A percentile compares a stretch with the other conserved stretches of the same genome.
Conservation (phyloP, 2,888 invertebrate species). For the Lobophora halterata region DNA sequence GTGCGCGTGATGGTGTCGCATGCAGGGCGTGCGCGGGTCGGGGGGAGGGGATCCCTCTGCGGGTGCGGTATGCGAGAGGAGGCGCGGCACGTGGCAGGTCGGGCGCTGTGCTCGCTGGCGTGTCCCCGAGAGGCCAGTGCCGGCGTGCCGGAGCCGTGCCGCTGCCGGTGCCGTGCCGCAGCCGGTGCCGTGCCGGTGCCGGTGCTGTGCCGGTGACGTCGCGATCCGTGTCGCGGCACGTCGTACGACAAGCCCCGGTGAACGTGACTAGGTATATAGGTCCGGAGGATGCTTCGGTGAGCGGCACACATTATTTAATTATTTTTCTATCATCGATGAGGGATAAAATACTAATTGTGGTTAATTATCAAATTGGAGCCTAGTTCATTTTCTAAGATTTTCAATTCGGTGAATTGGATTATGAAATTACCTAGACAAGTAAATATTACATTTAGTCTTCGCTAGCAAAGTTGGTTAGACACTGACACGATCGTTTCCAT, state of each 20-base stretch:
- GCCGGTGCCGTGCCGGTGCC: constrained; percentile 20
- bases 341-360: too few species aligned
- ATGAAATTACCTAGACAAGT: too few species aligned
- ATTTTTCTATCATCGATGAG: constrained; percentile 54
- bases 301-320: constrained; percentile 44
- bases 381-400: too few species aligned
- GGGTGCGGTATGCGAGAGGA: constrained; percentile 26
- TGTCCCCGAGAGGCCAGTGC: constrained; percentile 27
- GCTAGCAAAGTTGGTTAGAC: too few species aligned
- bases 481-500: too few species aligned
- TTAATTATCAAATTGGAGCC: too few species aligned
- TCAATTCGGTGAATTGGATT: too few species aligned
- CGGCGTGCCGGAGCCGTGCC: constrained; percentile 23
- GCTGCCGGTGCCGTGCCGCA: constrained; percentile 26
- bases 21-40: constrained; percentile 27
- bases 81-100: constrained; percentile 23
- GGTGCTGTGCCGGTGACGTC: constrained; percentile 4
- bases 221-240: constrained; percentile 39
- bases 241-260: constrained; percentile 44
- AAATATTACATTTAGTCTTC: too few species aligned
- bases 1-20: constrained; percentile 9
- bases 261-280: constrained; percentile 36
- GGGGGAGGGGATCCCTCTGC: constrained; percentile 27
- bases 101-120: constrained; percentile 22
- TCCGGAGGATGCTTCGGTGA: constrained; percentile 47